Conservation (phyloP, 2,888 invertebrate species). For the Griposia aprilina region DNA sequence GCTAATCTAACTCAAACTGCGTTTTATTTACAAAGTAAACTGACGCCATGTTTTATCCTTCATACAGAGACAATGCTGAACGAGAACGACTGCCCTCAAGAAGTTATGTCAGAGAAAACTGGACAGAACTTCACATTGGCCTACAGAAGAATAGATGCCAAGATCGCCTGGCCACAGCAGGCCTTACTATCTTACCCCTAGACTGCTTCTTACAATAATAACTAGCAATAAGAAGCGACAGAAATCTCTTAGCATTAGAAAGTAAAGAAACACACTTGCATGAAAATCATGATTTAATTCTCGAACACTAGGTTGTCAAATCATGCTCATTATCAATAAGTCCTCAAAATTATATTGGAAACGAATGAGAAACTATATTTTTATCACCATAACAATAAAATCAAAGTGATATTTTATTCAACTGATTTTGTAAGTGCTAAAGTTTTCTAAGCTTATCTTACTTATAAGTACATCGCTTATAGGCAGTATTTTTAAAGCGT, state of each 20-base stretch:
- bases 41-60: conserved; percentile 24
- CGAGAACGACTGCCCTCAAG: conserved; percentile 97
- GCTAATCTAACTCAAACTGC: background rate
- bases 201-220: conserved; percentile 51
- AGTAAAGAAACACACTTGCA: conserved; percentile 52
- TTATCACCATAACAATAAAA: conserved; percentile 82
- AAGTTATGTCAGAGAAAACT: conserved; percentile 93
- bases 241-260: conserved; percentile 70
- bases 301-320: conserved; percentile 49
- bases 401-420: conserved; percentile 87
- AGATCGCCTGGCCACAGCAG: conserved; percentile 98
- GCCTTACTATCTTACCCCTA: conserved; percentile 87
- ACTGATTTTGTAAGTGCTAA: conserved; percentile 76
- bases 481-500: conserved; percentile 85
- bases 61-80: conserved; percentile 96
- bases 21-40: background rate
- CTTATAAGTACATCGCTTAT: conserved; percentile 79
- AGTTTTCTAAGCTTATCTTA: conserved; percentile 78
- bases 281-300: conserved; percentile 47
- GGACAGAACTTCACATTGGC: conserved; percentile 97
- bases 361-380: conserved; percentile 78
- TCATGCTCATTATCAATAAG: conserved; percentile 76
- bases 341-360: conserved; percentile 65
- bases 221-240: conserved; percentile 61
- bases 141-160: conserved; percentile 98